These are phyloP conservation scores for Menidia beryllina DNA, from an alignment of 2,113 vertebrate species.

Conservation along the genomic window DNA sequence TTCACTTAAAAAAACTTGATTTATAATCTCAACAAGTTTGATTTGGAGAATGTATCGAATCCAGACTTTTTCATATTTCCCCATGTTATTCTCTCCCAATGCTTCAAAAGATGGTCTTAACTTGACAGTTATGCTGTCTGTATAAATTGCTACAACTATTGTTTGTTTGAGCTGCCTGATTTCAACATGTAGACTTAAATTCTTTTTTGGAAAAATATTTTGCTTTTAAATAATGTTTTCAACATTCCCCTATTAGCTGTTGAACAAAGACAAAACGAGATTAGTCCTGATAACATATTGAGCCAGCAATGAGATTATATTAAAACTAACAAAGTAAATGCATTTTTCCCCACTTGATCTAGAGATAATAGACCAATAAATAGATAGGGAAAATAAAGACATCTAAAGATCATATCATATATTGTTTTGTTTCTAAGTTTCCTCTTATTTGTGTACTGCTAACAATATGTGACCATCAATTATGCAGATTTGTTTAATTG, in stretches of 20 bases:
- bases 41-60: slow-evolving; percentile 53
- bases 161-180: slow-evolving; percentile 9
- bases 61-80: slow-evolving; percentile 6
- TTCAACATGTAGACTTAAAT: not conserved
- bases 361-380: not conserved
- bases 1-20: slow-evolving; percentile 44
- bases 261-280: slow-evolving; percentile 2
- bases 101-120: slow-evolving; percentile 1
- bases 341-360: slow-evolving; percentile 8
- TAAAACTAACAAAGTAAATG: slow-evolving; percentile 2
- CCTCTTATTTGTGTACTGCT: not conserved
- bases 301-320: slow-evolving; percentile 40
- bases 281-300: slow-evolving; percentile 2
- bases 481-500: slow-evolving; percentile 8
- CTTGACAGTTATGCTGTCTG: not conserved
- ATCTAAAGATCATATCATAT: slow-evolving; percentile 16
- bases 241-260: slow-evolving; percentile 34
- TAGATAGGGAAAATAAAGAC: too few species aligned
- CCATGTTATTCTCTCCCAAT: not conserved
- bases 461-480: slow-evolving; percentile 2
- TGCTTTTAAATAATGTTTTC: slow-evolving; percentile 17
- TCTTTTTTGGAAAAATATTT: not conserved
- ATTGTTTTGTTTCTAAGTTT: slow-evolving; percentile 7
- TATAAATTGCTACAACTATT: not conserved
- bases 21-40: slow-evolving; percentile 34